These are phyloP conservation scores for Eledona agricola DNA, from an alignment of 2,888 invertebrate species.

Conservation along the genomic window DNA sequence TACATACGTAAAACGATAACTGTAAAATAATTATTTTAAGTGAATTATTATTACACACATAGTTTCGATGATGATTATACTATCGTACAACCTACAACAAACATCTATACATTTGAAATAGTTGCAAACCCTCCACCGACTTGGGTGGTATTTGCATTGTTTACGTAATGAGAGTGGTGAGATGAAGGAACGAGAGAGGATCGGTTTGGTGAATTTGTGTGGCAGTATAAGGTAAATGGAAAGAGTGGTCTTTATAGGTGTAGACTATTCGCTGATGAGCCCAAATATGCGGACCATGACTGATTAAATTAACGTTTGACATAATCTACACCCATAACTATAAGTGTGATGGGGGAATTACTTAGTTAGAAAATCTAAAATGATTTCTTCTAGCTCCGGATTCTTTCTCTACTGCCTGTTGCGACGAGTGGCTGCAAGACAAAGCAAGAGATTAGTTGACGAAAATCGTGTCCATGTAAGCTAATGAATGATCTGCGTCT, in stretches of 20 bases:
- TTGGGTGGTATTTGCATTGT: slow-evolving; percentile 48
- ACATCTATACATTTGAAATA: slow-evolving; percentile 56
- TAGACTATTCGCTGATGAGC: slow-evolving; percentile 27
- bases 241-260: slow-evolving; percentile 30
- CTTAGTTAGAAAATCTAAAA: slow-evolving; percentile 50
- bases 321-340: slow-evolving; percentile 31
- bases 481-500: slow-evolving; percentile 8
- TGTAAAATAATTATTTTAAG: slow-evolving; percentile 37
- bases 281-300: no score
- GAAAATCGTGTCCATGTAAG: slow-evolving; percentile 1
- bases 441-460: neutral
- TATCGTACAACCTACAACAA: slow-evolving; percentile 58
- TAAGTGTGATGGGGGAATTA: slow-evolving; percentile 30
- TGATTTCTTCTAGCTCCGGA: slow-evolving; percentile 53
- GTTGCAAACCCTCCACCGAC: slow-evolving; percentile 48
- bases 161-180: slow-evolving; percentile 48
- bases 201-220: slow-evolving; percentile 43
- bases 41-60: slow-evolving; percentile 46
- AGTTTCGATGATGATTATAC: slow-evolving; percentile 50
- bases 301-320: slow-evolving; percentile 1
- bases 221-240: slow-evolving; percentile 43
- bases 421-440: slow-evolving; percentile 56
- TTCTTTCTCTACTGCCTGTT: slow-evolving; percentile 58
- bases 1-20: slow-evolving; percentile 41
- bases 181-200: slow-evolving; percentile 45